phyloP scores from a whole-genome alignment of 1,140 invertebrate species.

The Mercenaria mercenaria region DNA sequence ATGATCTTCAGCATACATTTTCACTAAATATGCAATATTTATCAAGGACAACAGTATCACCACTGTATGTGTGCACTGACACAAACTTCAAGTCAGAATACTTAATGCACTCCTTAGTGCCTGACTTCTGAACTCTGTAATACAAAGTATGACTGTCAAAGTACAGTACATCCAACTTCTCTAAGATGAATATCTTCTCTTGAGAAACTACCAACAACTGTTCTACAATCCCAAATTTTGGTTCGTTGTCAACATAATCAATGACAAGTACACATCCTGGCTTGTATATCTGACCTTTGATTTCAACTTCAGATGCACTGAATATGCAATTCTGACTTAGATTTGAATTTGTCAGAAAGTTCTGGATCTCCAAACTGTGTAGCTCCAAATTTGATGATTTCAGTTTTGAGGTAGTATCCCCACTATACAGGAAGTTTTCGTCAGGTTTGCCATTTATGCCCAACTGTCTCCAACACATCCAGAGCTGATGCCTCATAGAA shows the following conservation, averaged over 20 bases:
- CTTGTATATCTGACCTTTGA: not conserved
- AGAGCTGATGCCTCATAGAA: not conserved
- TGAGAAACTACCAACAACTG: not conserved
- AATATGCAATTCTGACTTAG: not conserved
- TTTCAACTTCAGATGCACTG: not conserved
- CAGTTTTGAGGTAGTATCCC: not conserved
- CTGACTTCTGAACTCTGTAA: not conserved
- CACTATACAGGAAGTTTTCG: not conserved
- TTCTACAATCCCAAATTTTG: not conserved
- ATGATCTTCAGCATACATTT: not conserved
- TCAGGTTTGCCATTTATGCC: not conserved
- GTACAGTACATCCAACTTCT: not conserved
- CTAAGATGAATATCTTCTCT: not conserved
- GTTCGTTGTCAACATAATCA: not conserved
- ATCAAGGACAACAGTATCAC: not conserved
- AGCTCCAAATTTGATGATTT: not conserved
- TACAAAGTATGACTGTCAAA: not conserved
- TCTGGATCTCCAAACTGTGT: not conserved
- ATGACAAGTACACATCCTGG: not conserved
- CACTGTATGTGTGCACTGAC: not conserved
- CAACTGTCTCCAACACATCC: slow-evolving; percentile 13
- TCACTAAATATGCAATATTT: slow-evolving; percentile 10
- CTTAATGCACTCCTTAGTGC: not conserved
- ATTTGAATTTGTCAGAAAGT: not conserved
- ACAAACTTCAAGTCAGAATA: not conserved